Base-by-base conservation (phyloP, 2,888 invertebrate genomes). In the Epinotia ramella region DNA sequence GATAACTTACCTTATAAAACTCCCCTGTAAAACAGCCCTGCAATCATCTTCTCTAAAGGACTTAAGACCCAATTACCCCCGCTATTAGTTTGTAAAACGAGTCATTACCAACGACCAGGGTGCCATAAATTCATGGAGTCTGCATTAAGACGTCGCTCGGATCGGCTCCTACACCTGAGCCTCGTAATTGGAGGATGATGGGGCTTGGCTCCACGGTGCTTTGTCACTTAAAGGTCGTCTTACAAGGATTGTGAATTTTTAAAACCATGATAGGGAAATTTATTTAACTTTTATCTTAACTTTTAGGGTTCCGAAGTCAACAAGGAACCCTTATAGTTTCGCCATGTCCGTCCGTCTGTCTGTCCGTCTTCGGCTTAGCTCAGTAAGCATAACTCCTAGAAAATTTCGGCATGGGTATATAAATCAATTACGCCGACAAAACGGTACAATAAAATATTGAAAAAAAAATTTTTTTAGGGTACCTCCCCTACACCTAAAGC, bases 141-240 rank as follows among this genome's bases (percentile, higher is more conserved):
- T 69, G 69, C 69, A 69, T 69, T 60, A 69, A 66, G 49, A 53
- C 18, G 69, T 69, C 68, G 69, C 60, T n/a, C n/a, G 60, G 24
- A 65, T 49, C 65, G 46, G 46, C 46, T 13, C 44, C 57, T 9
- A n/a, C 69, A 69, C 69, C 69, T 69, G 69, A 60, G 60, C 69
- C 69, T n/a, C 40, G n/a, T 63, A 28, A 40, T 63, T 63, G 28
- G 40, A 63, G 18, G 62, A n/a, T 53, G 53, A 53, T 53, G n/a
- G 49, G n/a, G 53, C 53, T 53, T 53, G 6, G 53, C 53, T 53
- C 49, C 16, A 16, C 13, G 16, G 49, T 49, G 16, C 16, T 49
- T 49, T n/a, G n/a, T 53, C 53, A n/a, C 53, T 53, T 53, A 53
- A 53, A 53, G 5, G 49, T 49, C n/a, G 7, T 53, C 7, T 40